Evolutionary conservation across 1,140 invertebrate genomes (phyloP).

Genomic region (Portunus trituberculatus): DNA sequence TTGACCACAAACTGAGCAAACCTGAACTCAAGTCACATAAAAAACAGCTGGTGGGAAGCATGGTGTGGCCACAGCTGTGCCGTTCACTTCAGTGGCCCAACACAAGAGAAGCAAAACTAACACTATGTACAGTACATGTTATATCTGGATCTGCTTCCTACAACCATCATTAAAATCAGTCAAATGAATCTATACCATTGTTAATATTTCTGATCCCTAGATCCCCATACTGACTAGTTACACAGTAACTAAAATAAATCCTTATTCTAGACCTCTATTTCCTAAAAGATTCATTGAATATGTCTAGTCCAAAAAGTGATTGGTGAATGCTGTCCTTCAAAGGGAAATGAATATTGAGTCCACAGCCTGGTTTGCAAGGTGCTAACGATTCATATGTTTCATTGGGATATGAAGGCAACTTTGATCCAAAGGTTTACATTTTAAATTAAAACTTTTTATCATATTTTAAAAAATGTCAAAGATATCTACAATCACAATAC

Average conservation of each 20-base stretch:
- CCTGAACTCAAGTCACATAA: not conserved
- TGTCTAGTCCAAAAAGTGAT: not conserved
- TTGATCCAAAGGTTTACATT: not conserved
- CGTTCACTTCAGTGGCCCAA: not conserved
- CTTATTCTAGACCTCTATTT: not conserved
- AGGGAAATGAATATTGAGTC: not conserved
- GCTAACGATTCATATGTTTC: not conserved
- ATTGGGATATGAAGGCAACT: not conserved
- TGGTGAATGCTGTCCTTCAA: not conserved
- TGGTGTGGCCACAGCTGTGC: not conserved
- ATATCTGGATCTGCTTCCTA: conserved; percentile 41
- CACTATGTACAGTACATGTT: conserved; percentile 28
- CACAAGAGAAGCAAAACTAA: conserved; percentile 24
- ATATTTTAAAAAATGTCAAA: not conserved
- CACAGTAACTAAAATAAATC: conserved; percentile 66
- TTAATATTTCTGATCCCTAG: conserved; percentile 66
- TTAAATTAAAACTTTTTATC: not conserved
- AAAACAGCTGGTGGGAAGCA: not conserved
- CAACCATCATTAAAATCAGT: conserved; percentile 53
- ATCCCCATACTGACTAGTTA: conserved; percentile 69
- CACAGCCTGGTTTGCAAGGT: not conserved
- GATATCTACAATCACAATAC: conserved; percentile 38
- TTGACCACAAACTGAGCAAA: conserved; percentile 37
- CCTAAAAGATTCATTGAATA: not conserved
- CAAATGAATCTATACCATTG: conserved; percentile 33